Base-by-base conservation (phyloP, 2,113 vertebrate species). In the Nannospalax galili region DNA sequence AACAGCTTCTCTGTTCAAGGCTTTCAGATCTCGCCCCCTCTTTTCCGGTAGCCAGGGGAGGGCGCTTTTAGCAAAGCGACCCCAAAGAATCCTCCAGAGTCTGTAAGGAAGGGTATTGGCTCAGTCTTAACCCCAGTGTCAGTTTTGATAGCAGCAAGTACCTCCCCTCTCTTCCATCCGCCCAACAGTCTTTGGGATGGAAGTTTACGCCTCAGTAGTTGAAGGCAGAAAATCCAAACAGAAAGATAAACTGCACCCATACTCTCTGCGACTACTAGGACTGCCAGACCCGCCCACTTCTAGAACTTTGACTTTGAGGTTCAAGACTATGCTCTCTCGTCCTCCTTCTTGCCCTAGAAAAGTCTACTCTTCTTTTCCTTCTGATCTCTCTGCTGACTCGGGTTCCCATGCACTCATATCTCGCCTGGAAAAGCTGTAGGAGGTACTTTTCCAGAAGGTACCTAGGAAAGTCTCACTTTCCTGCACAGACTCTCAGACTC, bases 401-500 rank as follows among this genome's bases (percentile, higher is more conserved):
- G 4, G 17, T 58, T 40, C 42, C 30, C 5, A 3, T 19, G n/a
- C 52, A 28, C 28, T 88, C 79, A 4, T 28, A 26, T 17, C 67
- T 32, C 30, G 60, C 65, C 35, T 78, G 96, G 93, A 89, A 92
- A 95, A 94, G 84, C 48, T 32, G 92, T 77, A 90, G 62, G 75
- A 69, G 94, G 93, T 96, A 94, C 95, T 97, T 88, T 85, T 42
- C 48, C 85, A 52, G 5, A 73, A 87, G 84, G 62, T 78, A 79
- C 37, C 26, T 62, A 69, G 75, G 67, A 73, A 42, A 81, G 91
- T 94, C 93, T 81, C 94, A 64, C 3, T 65, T 95, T 95, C 80
- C 88, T 10, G 15, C 30, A 70, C 84, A 96, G 95, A 96, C 96
- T 84, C 72, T 14, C 77, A 92, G 88, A 96, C 56, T 94, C 96